These are phyloP conservation scores for Karalla daura DNA, from an alignment of 2,797 vertebrate species.

Conservation along the genomic window DNA sequence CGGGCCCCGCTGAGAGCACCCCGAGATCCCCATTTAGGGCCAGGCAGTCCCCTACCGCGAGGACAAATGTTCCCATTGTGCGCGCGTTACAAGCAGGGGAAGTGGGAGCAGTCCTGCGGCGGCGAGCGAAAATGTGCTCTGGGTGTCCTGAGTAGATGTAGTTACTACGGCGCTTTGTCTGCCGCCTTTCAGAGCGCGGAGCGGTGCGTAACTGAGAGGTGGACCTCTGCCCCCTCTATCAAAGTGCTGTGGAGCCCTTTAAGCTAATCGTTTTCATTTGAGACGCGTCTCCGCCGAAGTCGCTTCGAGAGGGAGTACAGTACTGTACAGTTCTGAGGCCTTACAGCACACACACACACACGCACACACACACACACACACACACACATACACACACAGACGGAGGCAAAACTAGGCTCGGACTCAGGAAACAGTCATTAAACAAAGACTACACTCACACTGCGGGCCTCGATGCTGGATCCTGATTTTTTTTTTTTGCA, in stretches of 20 bases:
- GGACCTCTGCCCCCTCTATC: constrained; percentile 71
- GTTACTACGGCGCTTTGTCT: constrained; percentile 75
- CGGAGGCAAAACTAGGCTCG: too few species aligned
- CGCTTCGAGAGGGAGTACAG: constrained; percentile 19
- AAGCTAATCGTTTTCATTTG: constrained; percentile 66
- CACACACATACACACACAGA: too few species aligned
- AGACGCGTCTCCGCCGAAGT: constrained; percentile 31
- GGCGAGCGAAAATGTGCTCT: constrained; percentile 70
- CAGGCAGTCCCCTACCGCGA: constrained; percentile 78
- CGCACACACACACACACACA: too few species aligned
- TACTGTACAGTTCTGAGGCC: constrained; percentile 24
- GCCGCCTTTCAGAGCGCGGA: constrained; percentile 62
- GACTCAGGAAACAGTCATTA: too few species aligned
- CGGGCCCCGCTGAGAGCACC: constrained; percentile 74
- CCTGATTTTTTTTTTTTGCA: too few species aligned
- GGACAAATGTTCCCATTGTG: constrained; percentile 86
- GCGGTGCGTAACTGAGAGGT: constrained; percentile 73
- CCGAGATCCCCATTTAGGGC: constrained; percentile 76
- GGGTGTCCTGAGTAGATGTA: constrained; percentile 77
- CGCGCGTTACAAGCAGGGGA: constrained; percentile 68
- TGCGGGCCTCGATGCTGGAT: too few species aligned
- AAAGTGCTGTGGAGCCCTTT: constrained; percentile 64
- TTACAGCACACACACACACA: not conserved
- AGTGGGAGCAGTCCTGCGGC: constrained; percentile 75
- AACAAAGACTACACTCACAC: too few species aligned